A percentile compares a stretch with the other conserved stretches of the same genome.
Conservation (phyloP, 2,888 invertebrate genomes). For the Sinohyriopsis cumingii region DNA sequence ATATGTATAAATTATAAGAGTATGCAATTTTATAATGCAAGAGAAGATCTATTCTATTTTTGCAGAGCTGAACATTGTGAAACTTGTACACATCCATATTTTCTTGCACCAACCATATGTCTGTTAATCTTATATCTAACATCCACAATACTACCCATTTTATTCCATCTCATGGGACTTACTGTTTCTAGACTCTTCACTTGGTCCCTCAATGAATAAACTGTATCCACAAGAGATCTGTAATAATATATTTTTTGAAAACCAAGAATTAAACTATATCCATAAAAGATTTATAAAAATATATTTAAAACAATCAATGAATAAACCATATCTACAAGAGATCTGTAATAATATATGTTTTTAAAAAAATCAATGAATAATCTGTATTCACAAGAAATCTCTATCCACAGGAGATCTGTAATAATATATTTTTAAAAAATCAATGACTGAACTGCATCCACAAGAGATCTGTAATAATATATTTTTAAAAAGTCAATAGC, state of each 20-base stretch:
- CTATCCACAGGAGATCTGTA: too few relatives aligned
- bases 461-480: slow-evolving; percentile 77
- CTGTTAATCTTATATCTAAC: background rate
- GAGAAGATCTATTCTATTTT: too few relatives aligned
- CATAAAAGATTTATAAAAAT: too few relatives aligned
- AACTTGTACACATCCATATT: too few relatives aligned
- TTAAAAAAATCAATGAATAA: too few relatives aligned
- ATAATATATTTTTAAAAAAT: slow-evolving; percentile 53
- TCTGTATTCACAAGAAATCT: too few relatives aligned
- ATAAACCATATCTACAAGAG: slow-evolving; percentile 84
- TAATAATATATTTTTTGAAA: slow-evolving; percentile 22
- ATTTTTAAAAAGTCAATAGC: slow-evolving; percentile 1
- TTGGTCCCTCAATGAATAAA: slow-evolving; percentile 84
- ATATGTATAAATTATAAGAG: too few relatives aligned
- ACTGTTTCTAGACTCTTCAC: slow-evolving; percentile 81
- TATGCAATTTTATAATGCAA: too few relatives aligned
- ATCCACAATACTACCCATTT: background rate
- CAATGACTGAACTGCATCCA: slow-evolving; percentile 84
- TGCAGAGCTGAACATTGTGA: too few relatives aligned
- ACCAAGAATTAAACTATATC: too few relatives aligned
- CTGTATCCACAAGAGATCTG: slow-evolving; percentile 84
- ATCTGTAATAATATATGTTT: slow-evolving; percentile 73
- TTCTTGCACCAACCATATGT: background rate
- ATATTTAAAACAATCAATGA: slow-evolving; percentile 74
- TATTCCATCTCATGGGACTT: slow-evolving; percentile 15